Conservation (phyloP, 2,113 vertebrate species). For the cat (Felis catus) region F.catus_Fca126_mat1.0 CM031425.1:41601501-41602000, state of each 20-base stretch:
- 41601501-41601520: not conserved
- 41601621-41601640: constrained; percentile 57
- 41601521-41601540: constrained; percentile 40
- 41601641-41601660: constrained; percentile 74
- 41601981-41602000: constrained; percentile 79
- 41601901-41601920: constrained; percentile 86
- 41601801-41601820: constrained; percentile 91
- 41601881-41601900: constrained; percentile 47
- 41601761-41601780: constrained; percentile 95
- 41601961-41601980: constrained; percentile 72
- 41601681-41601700: constrained; percentile 89
- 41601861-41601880: constrained; percentile 43
- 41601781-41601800: constrained; percentile 97
- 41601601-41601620: constrained; percentile 36
- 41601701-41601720: constrained; percentile 92
- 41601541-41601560: constrained; percentile 71
- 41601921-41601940: constrained; percentile 88
- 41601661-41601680: constrained; percentile 77
- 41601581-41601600: constrained; percentile 50
- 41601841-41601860: constrained; percentile 74
- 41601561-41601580: constrained; percentile 51
- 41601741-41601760: constrained; percentile 96
- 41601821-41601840: constrained; percentile 81
- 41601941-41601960: constrained; percentile 86
- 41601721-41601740: constrained; percentile 96